Evolutionary conservation across 2,797 vertebrate genomes (phyloP).

Genomic region (Artibeus lituratus): DNA sequence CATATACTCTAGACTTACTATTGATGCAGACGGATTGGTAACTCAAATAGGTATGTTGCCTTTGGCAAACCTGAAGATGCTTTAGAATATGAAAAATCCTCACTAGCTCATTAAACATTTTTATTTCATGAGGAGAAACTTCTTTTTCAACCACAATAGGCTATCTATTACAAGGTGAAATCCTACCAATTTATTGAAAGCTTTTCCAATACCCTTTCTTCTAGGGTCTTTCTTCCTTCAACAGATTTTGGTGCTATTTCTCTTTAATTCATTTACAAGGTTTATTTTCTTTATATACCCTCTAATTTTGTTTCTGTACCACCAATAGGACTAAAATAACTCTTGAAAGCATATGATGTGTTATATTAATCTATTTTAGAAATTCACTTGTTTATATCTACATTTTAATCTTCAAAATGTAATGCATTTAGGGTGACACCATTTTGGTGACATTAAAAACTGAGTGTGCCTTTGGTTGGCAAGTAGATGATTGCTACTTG

Average conservation of each 20-base stretch:
- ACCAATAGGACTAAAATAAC: background rate
- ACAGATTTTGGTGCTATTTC: background rate
- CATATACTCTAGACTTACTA: background rate
- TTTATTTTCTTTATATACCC: background rate
- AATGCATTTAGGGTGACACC: conserved; percentile 22
- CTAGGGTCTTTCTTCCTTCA: background rate
- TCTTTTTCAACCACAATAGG: background rate
- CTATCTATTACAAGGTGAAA: background rate
- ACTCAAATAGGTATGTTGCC: background rate
- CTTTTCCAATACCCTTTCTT: background rate
- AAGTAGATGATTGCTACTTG: conserved; percentile 18
- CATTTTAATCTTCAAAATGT: conserved; percentile 62
- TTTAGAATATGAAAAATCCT: background rate
- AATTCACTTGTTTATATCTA: conserved; percentile 28
- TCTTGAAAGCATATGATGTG: background rate
- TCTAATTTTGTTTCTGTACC: background rate
- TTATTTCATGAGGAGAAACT: background rate
- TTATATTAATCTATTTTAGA: background rate
- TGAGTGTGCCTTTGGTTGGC: conserved; percentile 12
- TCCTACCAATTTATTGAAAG: background rate
- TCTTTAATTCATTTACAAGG: background rate
- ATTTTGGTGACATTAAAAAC: conserved; percentile 48
- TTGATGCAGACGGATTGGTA: background rate
- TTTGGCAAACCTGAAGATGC: background rate
- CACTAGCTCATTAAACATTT: background rate